Base-by-base conservation (phyloP, 53 echinoderm and acorn worm species). In the Paracentrotus lividus region DNA sequence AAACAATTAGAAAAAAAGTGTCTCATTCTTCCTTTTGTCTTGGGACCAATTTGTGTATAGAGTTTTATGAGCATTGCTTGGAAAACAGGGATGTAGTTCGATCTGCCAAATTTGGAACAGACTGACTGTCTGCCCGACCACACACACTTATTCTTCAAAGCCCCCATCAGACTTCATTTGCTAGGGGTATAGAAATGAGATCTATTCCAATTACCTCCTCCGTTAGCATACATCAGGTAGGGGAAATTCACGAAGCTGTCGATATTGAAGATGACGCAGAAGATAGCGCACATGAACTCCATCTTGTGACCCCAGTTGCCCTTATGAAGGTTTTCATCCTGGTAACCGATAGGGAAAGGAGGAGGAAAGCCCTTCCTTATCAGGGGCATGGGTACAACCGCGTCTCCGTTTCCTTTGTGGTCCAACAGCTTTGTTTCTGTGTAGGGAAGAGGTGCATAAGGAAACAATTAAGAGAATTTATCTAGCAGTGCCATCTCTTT, bases 261-360 rank as follows among this genome's bases (percentile, higher is more conserved):
- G 92, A 77, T 78, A 81, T 78, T 92, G 92, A 92, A 92, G 59
- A 92, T 55, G 10, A 92, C 92, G 36, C 95, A 95, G 60, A 93
- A 49, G 85, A 95, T 90, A 23, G 90, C 93, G 47, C 93, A 90
- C 90, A 95, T 61, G 91, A 78, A 93, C 90, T 95, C 95, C 76
- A 90, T 60, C 72, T 95, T 95, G 85, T 88, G 85, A 36, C 93
- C 95, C 95, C 95, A 95, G 90, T 95, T 95, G 66, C 95, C 95
- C 47, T 78, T 88, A 23, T 86, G 90, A 12, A 93, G 93, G 59
- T 95, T 95, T 85, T 95, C 95, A 29, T 95, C 95, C 33, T 27
- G 85, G 85, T 93, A 77, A 69, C 95, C 93, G 57, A 95, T 93
- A 53, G 95, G 95, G 67, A 84, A 61, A 3, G 95, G 95, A 27